These are phyloP conservation scores for Sclerodermus sp. DNA, from an alignment of 2,888 invertebrate genomes.

Conservation along the genomic window DNA sequence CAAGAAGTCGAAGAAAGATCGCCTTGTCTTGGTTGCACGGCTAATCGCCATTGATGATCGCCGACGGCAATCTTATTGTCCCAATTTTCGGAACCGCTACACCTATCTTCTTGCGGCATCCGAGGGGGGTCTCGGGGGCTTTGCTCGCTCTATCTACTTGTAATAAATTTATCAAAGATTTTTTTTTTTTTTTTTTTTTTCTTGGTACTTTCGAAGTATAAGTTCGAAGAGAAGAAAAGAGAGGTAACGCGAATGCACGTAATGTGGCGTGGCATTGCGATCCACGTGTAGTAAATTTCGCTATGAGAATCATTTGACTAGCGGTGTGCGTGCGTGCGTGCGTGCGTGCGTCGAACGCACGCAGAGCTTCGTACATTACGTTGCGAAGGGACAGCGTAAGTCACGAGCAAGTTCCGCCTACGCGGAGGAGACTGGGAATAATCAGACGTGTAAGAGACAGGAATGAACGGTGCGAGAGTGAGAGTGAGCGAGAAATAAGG, in stretches of 20 bases:
- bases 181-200: too few relatives aligned
- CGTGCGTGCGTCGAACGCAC: too few relatives aligned
- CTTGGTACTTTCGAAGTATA: too few relatives aligned
- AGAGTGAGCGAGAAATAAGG: slow-evolving; percentile 1
- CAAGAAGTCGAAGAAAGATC: slow-evolving; percentile 26
- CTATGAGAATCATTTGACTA: too few relatives aligned
- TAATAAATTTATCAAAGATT: too few relatives aligned
- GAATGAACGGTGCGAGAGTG: neutral
- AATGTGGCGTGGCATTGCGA: too few relatives aligned
- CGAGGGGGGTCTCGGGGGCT: too few relatives aligned
- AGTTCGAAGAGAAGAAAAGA: too few relatives aligned
- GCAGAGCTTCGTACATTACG: neutral
- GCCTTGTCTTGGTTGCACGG: slow-evolving; percentile 20
- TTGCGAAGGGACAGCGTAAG: slow-evolving; percentile 23
- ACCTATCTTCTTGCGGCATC: slow-evolving; percentile 25
- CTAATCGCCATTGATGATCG: slow-evolving; percentile 12
- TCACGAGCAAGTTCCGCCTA: slow-evolving; percentile 23
- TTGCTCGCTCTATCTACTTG: too few relatives aligned
- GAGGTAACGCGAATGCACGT: too few relatives aligned
- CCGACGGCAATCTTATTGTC: slow-evolving; percentile 22
- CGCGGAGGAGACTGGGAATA: neutral
- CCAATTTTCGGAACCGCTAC: slow-evolving; percentile 24
- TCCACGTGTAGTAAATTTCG: too few relatives aligned
- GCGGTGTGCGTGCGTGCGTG: too few relatives aligned
- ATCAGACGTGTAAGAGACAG: neutral